Evolutionary conservation across 2,888 invertebrate genomes (phyloP), one percentile per base, ranked within the genome.

Genomic region (Agrotis ipsilon): DNA sequence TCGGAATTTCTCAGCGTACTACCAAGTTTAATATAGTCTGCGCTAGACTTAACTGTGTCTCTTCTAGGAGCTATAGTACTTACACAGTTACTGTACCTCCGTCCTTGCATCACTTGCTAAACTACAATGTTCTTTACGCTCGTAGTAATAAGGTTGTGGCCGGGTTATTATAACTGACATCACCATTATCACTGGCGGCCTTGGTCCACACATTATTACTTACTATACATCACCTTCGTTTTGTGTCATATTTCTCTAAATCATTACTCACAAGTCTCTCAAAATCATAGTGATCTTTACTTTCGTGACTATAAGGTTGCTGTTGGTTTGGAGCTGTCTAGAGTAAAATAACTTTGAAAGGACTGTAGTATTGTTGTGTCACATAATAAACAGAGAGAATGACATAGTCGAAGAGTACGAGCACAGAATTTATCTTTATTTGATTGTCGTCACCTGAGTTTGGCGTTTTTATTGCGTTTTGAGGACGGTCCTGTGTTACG

Each of bases 1-100:
- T 61, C 14, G 78, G 83, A 75, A 84, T 84, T 82, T 70, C 54
- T 21, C 68, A 67, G 62, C 51, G 63, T 68, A 54, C n/a, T 27
- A 51, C 66, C 46, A 21, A 61, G 63, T 48, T 70, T 77, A 69
- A 71, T 80, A 65, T 49, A 80, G 70, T 68, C 54, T 67, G 54
- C 57, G 27, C 54, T 75, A 54, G 66, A 69, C 80, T 76, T 72
- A 69, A 75, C 83, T 69, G 72, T 72, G 57, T 13, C 55, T 52
- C 18, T 72, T 68, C 78, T 58, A 55, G 76, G 49, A 78, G 51
- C 27, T 65, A 55, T 32, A 32, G 55, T n/a, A n/a, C 13, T 0
- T 32, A n/a, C 55, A 13, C 54, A 54, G 39, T 32, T 32, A 5
- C 54, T 32, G 5, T 1, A 27, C 54, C 27, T 54, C 9, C 18